Conservation (phyloP, 2,888 invertebrate genomes). For the Torymus aiolomorphi region DNA sequence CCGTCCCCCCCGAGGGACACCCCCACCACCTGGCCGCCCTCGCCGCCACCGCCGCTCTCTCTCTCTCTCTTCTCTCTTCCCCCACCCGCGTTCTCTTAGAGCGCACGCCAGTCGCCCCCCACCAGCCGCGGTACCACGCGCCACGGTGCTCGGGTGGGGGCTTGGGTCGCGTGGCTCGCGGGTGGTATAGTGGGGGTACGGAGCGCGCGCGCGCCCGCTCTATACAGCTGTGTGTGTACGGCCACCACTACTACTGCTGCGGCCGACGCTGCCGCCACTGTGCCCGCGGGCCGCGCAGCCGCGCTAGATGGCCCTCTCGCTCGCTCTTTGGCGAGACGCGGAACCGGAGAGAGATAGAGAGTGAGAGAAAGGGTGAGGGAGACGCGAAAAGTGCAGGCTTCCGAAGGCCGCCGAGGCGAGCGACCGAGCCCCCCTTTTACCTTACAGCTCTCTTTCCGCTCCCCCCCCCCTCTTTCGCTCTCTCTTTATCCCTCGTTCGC, state of each 20-base stretch:
- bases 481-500: background rate
- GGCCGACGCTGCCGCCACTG: slow-evolving; percentile 7
- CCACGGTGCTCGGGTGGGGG: slow-evolving; percentile 56
- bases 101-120: slow-evolving; percentile 39
- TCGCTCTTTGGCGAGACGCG: background rate
- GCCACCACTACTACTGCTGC: slow-evolving; percentile 17
- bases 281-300: slow-evolving; percentile 46
- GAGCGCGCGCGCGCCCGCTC: slow-evolving; percentile 54
- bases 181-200: slow-evolving; percentile 37
- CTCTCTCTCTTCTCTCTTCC: slow-evolving; percentile 13
- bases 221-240: slow-evolving; percentile 9
- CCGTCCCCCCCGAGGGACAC: slow-evolving; percentile 57
- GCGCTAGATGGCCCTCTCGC: slow-evolving; percentile 33
- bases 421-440: slow-evolving; percentile 54
- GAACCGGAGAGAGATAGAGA: slow-evolving; percentile 6
- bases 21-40: slow-evolving; percentile 66
- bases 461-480: slow-evolving; percentile 18
- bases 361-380: slow-evolving; percentile 11
- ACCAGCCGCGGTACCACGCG: slow-evolving; percentile 46
- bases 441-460: slow-evolving; percentile 35
- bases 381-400: slow-evolving; percentile 50
- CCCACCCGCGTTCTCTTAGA: slow-evolving; percentile 24
- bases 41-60: slow-evolving; percentile 46
- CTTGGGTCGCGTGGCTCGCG: slow-evolving; percentile 48
- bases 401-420: slow-evolving; percentile 58